Evolutionary conservation across 1,140 invertebrate genomes (phyloP), one percentile per base, ranked within the genome.

Genomic region (Chironomus striatipennis): DNA sequence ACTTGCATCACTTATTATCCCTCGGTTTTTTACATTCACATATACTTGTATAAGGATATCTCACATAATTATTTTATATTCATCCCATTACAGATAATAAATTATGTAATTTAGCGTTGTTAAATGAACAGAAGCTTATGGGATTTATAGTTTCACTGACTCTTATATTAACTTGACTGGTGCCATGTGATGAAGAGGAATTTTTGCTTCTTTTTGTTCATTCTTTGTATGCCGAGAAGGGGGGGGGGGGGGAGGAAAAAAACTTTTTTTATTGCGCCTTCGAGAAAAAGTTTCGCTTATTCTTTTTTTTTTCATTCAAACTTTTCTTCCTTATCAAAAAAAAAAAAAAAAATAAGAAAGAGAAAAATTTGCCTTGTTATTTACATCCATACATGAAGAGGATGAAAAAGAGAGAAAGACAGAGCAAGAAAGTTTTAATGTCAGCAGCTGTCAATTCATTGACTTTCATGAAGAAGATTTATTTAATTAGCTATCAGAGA

Each of bases 71-170:
- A 57, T 70, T 70, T 70, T 70, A 20, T 70, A 70, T 70, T 70
- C 65, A 70, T 21, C 65, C 65, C 20, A 70, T 70, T 21, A 70
- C 65, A 10, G 65, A 70, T 70, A 70, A 70, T 70, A 70, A 70
- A 70, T 70, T 70, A 70, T 21, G 17, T 70, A 70, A 70, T 70
- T 70, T 70, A 5, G 4, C 20, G 47, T 15, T 57, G 47, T 57
- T 57, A 57, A n/a, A 57, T 34, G 24, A 34, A 34, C 24, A 34
- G 24, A 34, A 34, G 47, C 47, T 57, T 10, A 57, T 10, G 9
- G 47, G 47, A 57, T n/a, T 57, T 12, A 57, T 12, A 57, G 47
- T 12, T 57, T 57, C 47, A 57, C n/a, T 57, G 9, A n/a, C n/a
- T 57, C 10, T 57, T 12, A 7, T 57, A 12, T 57, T 57, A 12